These are phyloP conservation scores for Hyles euphorbiae DNA, from an alignment of 1,140 invertebrate species.

Conservation along the genomic window DNA sequence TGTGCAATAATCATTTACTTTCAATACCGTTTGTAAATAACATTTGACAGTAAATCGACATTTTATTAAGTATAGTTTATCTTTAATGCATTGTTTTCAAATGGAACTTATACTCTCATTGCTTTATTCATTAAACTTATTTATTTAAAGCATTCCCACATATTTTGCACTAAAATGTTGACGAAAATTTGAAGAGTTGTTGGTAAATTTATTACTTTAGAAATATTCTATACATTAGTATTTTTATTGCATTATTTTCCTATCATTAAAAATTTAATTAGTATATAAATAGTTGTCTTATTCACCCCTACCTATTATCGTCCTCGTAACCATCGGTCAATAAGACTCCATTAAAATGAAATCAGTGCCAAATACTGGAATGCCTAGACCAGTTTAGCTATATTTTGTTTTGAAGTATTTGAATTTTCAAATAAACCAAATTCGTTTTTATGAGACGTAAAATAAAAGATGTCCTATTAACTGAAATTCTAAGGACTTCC, in stretches of 20 bases:
- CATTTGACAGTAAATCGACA: constrained; percentile 6
- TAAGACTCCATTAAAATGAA: too few species aligned
- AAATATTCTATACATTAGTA: constrained; percentile 61
- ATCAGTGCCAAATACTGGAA: too few species aligned
- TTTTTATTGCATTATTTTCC: constrained; percentile 72
- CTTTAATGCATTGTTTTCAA: constrained; percentile 33
- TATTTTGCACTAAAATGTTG: constrained; percentile 28
- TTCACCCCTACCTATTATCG: constrained; percentile 14
- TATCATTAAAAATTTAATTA: constrained; percentile 69
- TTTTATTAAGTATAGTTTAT: constrained; percentile 14
- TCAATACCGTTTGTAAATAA: constrained; percentile 53
- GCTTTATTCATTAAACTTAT: constrained; percentile 53
- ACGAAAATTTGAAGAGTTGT: constrained; percentile 38
- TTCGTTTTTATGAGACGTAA: too few species aligned
- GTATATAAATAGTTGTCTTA: constrained; percentile 31
- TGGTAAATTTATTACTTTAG: constrained; percentile 58
- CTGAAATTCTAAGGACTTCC: too few species aligned
- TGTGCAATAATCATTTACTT: constrained; percentile 57
- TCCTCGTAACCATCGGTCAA: too few species aligned
- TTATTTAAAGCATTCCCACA: constrained; percentile 69
- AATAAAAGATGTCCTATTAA: too few species aligned
- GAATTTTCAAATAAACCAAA: too few species aligned
- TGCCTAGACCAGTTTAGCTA: too few species aligned
- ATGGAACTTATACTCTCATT: constrained; percentile 30
- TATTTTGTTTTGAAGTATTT: too few species aligned